Evolutionary conservation across 2,113 vertebrate genomes (phyloP), one percentile per base, ranked within the genome.

Genomic region (Pachyramphus minor): DNA sequence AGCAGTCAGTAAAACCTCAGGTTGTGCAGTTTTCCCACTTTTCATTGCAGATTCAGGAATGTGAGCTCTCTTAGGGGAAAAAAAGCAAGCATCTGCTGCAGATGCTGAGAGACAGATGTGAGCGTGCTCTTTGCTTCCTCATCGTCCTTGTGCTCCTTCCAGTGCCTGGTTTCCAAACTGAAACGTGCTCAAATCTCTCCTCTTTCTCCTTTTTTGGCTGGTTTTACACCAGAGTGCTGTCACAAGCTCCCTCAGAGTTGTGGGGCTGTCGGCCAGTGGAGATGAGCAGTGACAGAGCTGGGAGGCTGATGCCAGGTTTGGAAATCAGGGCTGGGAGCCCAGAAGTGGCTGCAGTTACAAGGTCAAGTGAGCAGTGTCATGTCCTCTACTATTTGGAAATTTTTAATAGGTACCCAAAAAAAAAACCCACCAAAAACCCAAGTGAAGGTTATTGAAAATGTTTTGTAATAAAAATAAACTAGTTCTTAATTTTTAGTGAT

Each of bases 121-220:
- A 89, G 49, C 2, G 3, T 62, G 87, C 52, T 83, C 47, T 96
- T 82, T 33, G 41, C 71, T 86, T 87, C 79, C 76, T 82, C 8
- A 12, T 52, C 0, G 0, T 75, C 42, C n/a, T 62, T 15, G 3
- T 0, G 0, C 35, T 33, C 17, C n/a, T 75, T 79, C 47, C 60
- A 67, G 0, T 22, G 55, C 19, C 31, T 75, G 47, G 18, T 41
- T 94, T 85, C 50, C 0, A 0, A 28, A 24, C 58, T 77, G 63
- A 87, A 93, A 80, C 0, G 1, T 81, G 45, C 55, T 91, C 18
- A 33, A 17, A 27, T 62, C 44, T 80, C 80, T 68, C 20, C 27
- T 85, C 41, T 87, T 89, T 60, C 37, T 53, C 37, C 16, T 64
- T 14, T 4, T 45, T 77, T 52, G 49, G 41, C 30, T 45, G 49